Evolutionary conservation across 2,113 vertebrate genomes (phyloP), one percentile per base, ranked within the genome.

Genomic region (Rostratula benghalensis): DNA sequence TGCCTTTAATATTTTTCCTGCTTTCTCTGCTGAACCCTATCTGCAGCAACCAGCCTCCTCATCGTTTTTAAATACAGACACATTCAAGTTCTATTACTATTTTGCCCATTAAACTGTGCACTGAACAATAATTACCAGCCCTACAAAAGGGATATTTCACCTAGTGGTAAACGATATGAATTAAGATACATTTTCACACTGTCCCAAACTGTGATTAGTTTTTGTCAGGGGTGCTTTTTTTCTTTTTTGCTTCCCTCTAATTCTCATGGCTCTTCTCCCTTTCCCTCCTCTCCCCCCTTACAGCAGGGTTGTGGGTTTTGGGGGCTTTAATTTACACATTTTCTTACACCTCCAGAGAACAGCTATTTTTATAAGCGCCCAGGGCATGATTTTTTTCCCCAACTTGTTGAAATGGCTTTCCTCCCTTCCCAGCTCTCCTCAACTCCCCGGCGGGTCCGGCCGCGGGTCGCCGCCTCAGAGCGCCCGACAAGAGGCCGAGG

Each of bases 361-460:
- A 46, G 63, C 46, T 48, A 33, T 14, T 57, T 68, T 76, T n/a
- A 71, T 19, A 43, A 61, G 31, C 6, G 2, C 61, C 3, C 25
- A 2, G 45, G 56, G 8, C 35, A 22, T 1, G 19, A 5, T 21
- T 67, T 79, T 21, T 41, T 59, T n/a, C 33, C 15, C n/a, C 21
- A 20, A 15, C 39, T 0, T 0, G 3, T 0, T 4, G 61, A 51
- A 48, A 1, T 0, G 15, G 22, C 37, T 41, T 15, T 35, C 13
- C 37, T 13, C 48, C 20, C 8, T 3, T 24, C 10, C 45, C 54
- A 4, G 35, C 22, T 16, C 37, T 17, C 35, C 54, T 2, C 19
- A 0, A 39, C 8, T 8, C 23, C n/a, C 56, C 0, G 24, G 53
- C 8, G 30, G 64, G 28, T 13, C 46, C 4, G 11, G 43, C 25